phyloP scores from a whole-genome alignment of 2,888 invertebrate species.

The Caenorhabditis afra region DNA sequence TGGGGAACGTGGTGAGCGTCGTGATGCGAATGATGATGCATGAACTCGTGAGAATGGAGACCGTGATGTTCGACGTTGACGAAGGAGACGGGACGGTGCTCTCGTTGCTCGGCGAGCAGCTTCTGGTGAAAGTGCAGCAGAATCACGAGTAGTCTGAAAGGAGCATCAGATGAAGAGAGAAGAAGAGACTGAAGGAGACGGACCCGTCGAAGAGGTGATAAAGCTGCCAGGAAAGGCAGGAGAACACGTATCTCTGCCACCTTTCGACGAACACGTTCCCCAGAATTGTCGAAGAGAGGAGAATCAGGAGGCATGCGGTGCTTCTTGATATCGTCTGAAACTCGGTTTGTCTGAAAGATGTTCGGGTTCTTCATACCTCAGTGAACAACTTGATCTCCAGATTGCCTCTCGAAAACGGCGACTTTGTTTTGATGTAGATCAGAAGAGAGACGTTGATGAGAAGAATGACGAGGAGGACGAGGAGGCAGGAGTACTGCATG shows the following conservation, averaged over 20 bases:
- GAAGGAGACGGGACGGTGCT: slow-evolving; percentile 5
- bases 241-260: slow-evolving; percentile 23
- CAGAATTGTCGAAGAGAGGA: neutral
- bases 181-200: too few species aligned
- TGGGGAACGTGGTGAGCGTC: neutral
- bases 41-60: neutral
- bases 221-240: slow-evolving; percentile 10
- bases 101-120: slow-evolving; percentile 13
- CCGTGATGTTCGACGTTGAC: slow-evolving; percentile 28
- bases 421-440: neutral
- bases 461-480: neutral
- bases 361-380: slow-evolving; percentile 1
- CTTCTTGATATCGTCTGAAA: slow-evolving; percentile 9
- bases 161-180: neutral
- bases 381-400: slow-evolving; percentile 1
- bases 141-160: slow-evolving; percentile 14
- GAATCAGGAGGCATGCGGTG: slow-evolving; percentile 2
- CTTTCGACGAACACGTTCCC: neutral
- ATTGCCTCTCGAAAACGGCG: neutral
- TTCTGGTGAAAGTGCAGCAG: slow-evolving; percentile 19
- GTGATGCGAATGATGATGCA: slow-evolving; percentile 6
- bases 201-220: slow-evolving; percentile 37
- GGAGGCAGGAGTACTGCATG: slow-evolving; percentile 1
- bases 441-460: neutral
- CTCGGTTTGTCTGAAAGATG: neutral